A percentile compares a stretch with the other conserved stretches of the same genome.
phyloP scores from a whole-genome alignment of 2,888 invertebrate species.

The Ganaspis brasiliensis region DNA sequence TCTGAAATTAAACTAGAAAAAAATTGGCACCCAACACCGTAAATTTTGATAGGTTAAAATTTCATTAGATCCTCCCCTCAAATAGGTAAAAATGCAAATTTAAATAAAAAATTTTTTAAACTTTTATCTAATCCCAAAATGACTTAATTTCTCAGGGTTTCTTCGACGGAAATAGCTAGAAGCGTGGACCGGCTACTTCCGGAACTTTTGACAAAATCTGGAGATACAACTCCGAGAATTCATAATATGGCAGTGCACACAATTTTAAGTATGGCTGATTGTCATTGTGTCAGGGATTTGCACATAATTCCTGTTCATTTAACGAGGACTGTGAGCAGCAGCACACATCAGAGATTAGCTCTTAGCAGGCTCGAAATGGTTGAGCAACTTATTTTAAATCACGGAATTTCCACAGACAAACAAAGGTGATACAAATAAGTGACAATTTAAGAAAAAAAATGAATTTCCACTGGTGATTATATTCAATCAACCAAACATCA shows the following conservation, averaged over 20 bases:
- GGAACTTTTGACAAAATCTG: conserved; percentile 91
- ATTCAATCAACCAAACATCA: no score
- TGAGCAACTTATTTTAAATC: conserved; percentile 91
- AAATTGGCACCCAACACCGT: no score
- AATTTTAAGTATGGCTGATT: conserved; percentile 92
- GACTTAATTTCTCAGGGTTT: no score
- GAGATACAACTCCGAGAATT: conserved; percentile 92
- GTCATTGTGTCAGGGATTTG: conserved; percentile 89
- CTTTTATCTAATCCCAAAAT: no score
- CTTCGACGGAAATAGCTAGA: conserved; percentile 90
- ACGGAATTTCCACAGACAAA: conserved; percentile 93
- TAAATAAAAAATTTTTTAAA: no score
- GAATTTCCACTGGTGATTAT: background rate
- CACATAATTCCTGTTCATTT: conserved; percentile 92
- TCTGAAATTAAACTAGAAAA: no score
- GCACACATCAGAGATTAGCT: conserved; percentile 92
- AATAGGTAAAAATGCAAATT: no score
- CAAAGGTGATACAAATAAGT: conserved; percentile 84
- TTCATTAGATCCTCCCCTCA: no score
- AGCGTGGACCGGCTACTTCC: conserved; percentile 92
- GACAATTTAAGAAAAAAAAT: background rate
- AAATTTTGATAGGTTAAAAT: no score
- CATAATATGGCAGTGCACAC: conserved; percentile 94
- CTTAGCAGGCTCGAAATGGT: conserved; percentile 93
- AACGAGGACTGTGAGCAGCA: conserved; percentile 91